A percentile compares a stretch with the other conserved stretches of the same genome.
These are phyloP conservation scores for Lithophane ornitopus DNA, from an alignment of 2,888 invertebrate genomes.

Conservation along the genomic window DNA sequence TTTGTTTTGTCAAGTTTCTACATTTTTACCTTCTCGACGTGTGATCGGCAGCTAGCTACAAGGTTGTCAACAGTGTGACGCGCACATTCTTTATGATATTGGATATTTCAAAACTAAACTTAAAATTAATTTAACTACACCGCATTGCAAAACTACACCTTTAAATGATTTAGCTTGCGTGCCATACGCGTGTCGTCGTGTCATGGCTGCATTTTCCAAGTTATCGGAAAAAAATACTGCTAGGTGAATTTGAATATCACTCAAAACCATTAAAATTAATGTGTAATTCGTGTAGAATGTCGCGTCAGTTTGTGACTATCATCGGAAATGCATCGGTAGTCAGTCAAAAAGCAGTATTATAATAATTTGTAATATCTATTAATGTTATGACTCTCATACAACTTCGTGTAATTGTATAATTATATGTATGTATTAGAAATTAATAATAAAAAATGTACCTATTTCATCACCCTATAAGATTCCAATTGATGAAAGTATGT, in stretches of 20 bases:
- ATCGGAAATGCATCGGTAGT: slow-evolving; percentile 7
- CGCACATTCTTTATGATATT: slow-evolving; percentile 5
- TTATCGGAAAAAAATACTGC: slow-evolving; percentile 9
- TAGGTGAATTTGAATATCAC: slow-evolving; percentile 6
- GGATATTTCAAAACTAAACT: background rate
- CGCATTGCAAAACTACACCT: background rate
- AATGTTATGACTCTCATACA: slow-evolving; percentile 70
- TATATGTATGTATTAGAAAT: slow-evolving; percentile 69
- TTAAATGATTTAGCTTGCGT: background rate
- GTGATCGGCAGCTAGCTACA: background rate
- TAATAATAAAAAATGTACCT: slow-evolving; percentile 65
- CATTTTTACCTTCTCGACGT: slow-evolving; percentile 16
- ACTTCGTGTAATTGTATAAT: slow-evolving; percentile 71
- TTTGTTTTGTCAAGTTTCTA: slow-evolving; percentile 27
- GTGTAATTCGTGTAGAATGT: background rate
- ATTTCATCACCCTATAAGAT: slow-evolving; percentile 68
- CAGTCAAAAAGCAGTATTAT: slow-evolving; percentile 55
- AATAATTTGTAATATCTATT: slow-evolving; percentile 36
- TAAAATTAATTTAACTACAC: background rate
- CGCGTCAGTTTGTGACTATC: slow-evolving; percentile 20
- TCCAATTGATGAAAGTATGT: slow-evolving; percentile 77
- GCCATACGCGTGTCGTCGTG: background rate
- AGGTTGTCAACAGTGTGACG: slow-evolving; percentile 21
- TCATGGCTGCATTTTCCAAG: slow-evolving; percentile 1
- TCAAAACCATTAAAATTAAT: background rate